phyloP scores from a whole-genome alignment of 2,888 invertebrate species.

The Corbicula japonica region DNA sequence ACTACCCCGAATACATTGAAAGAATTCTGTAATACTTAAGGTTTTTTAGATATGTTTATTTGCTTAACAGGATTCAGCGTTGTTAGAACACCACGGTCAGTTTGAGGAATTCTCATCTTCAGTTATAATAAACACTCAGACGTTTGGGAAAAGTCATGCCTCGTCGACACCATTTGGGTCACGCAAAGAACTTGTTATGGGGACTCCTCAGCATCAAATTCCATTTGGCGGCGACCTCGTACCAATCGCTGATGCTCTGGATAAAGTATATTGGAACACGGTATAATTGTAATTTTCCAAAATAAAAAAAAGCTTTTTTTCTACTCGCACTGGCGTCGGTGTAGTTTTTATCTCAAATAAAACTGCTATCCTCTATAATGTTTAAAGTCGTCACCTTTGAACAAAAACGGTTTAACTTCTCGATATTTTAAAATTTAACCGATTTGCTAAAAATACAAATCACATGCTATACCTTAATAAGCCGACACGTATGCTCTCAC shows the following conservation, averaged over 20 bases:
- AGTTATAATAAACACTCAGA: conserved; percentile 7
- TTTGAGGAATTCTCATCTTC: conserved; percentile 1
- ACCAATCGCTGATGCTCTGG: conserved; percentile 21
- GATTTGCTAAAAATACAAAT: too few relatives aligned
- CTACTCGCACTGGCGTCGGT: too few relatives aligned
- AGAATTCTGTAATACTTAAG: too few relatives aligned
- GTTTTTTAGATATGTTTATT: background rate
- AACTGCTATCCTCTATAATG: too few relatives aligned
- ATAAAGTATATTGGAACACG: conserved; percentile 12
- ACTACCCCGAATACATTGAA: background rate
- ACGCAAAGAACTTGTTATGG: background rate
- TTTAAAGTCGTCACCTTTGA: too few relatives aligned
- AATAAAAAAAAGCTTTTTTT: too few relatives aligned
- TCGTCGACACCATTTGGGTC: background rate
- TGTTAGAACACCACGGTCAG: background rate
- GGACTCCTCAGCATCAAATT: background rate
- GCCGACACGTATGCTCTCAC: too few relatives aligned
- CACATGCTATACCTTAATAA: too few relatives aligned
- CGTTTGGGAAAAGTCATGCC: conserved; percentile 1
- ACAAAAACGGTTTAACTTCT: too few relatives aligned
- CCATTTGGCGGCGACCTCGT: conserved; percentile 26
- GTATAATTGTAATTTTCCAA: conserved; percentile 1
- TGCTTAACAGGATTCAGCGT: background rate
- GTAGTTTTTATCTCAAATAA: too few relatives aligned
- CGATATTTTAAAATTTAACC: too few relatives aligned